Percentiles rank a stretch among this genome's conserved stretches.
These are phyloP conservation scores for Trissolcus brochymenae DNA, from an alignment of 2,888 invertebrate species.

Conservation along the genomic window DNA sequence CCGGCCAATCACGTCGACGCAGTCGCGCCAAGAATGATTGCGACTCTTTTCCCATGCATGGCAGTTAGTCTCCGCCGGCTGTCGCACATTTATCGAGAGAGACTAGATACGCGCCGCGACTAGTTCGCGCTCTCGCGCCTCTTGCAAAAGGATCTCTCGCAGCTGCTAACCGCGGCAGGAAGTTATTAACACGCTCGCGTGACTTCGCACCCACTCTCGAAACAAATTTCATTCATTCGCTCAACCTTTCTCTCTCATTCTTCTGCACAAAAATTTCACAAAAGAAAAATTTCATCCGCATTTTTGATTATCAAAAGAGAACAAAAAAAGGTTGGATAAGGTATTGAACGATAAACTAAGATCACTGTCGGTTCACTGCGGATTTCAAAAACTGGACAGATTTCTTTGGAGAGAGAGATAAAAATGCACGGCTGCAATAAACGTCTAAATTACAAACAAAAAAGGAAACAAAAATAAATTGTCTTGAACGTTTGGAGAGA, in stretches of 20 bases:
- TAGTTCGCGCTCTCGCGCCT: conserved; percentile 16
- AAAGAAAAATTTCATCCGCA: too few species aligned
- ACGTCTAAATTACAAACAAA: not conserved
- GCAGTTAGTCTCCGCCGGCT: conserved; percentile 52
- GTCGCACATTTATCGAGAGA: conserved; percentile 54
- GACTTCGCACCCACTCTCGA: conserved; percentile 45
- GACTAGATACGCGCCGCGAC: conserved; percentile 37
- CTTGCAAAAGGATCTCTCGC: conserved; percentile 23
- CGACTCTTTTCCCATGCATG: conserved; percentile 53
- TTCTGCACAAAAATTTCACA: too few species aligned
- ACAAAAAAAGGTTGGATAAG: not conserved
- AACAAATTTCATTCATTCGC: too few species aligned
- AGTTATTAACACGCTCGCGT: conserved; percentile 64
- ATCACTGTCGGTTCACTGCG: not conserved
- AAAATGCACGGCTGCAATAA: conserved; percentile 5
- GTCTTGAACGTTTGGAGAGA: not conserved
- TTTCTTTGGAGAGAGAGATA: not conserved
- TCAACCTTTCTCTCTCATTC: too few species aligned
- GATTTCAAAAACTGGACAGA: too few species aligned
- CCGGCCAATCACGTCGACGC: conserved; percentile 55
- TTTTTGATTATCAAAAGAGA: too few species aligned
- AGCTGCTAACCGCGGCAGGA: conserved; percentile 48
- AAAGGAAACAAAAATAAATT: not conserved
- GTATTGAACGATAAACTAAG: conserved; percentile 9
- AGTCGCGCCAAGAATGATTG: conserved; percentile 49